A percentile compares a stretch with the other conserved stretches of the same genome.
Evolutionary conservation across 2,797 vertebrate genomes (phyloP).

Genomic region (Hypotaenidia okinawae): DNA sequence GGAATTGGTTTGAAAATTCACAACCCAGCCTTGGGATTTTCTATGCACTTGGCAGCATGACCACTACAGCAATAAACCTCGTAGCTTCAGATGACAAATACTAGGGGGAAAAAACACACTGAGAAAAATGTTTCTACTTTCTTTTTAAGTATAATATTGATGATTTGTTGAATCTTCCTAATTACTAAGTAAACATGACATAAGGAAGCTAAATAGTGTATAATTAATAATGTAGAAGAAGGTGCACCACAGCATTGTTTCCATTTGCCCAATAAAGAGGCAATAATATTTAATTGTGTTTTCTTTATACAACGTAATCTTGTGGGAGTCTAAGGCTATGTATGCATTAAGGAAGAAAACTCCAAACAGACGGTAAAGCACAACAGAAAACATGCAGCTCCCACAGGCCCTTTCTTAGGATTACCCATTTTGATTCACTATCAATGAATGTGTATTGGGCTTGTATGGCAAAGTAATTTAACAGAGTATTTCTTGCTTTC

Average conservation of each 20-base stretch:
- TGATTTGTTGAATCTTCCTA: conserved; percentile 59
- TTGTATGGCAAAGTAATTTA: conserved; percentile 18
- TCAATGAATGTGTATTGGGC: neutral
- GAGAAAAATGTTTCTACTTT: conserved; percentile 1
- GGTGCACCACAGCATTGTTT: neutral
- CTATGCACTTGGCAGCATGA: neutral
- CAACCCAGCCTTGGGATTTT: neutral
- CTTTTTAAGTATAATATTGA: conserved; percentile 61
- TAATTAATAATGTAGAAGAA: conserved; percentile 66
- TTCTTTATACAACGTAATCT: conserved; percentile 21
- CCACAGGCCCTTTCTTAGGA: conserved; percentile 1
- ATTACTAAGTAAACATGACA: conserved; percentile 69
- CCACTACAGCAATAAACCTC: neutral
- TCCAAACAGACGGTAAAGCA: conserved; percentile 50
- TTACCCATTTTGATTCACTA: neutral
- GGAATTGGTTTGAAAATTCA: neutral
- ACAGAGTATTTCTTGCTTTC: conserved; percentile 6
- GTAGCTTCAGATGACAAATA: neutral
- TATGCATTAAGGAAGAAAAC: neutral
- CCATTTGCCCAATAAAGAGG: conserved; percentile 38
- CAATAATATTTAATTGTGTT: conserved; percentile 36
- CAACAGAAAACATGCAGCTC: conserved; percentile 24
- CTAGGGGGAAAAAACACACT: rapidly evolving
- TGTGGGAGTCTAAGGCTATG: neutral
- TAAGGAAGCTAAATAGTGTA: conserved; percentile 63